A percentile compares a stretch with the other conserved stretches of the same genome.
These are phyloP conservation scores for Drosophila neonasuta DNA, from an alignment of 2,888 invertebrate genomes.

Conservation along the genomic window DNA sequence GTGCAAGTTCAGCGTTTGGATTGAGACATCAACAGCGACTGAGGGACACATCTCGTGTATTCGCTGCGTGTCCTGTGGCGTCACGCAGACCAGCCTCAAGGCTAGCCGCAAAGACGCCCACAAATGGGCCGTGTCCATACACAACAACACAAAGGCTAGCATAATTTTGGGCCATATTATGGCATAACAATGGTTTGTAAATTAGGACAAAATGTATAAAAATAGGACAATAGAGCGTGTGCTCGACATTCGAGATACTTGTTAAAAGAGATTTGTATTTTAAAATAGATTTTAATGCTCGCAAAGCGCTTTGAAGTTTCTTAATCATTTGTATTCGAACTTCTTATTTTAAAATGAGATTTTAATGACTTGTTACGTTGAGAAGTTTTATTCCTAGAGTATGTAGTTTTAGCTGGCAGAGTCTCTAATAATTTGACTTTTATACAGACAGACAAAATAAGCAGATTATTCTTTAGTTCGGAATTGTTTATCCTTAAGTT, in stretches of 20 bases:
- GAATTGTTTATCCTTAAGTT: too few species aligned
- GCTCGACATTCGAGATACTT: not conserved
- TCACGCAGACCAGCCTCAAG: constrained; percentile 39
- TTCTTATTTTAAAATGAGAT: too few species aligned
- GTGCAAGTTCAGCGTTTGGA: constrained; percentile 62
- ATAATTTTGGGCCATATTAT: constrained; percentile 24
- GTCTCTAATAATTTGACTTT: too few species aligned
- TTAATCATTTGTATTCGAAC: too few species aligned
- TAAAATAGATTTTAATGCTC: too few species aligned
- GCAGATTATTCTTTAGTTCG: too few species aligned
- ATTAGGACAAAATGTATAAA: not conserved
- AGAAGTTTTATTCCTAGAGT: too few species aligned
- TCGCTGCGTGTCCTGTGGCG: constrained; percentile 54
- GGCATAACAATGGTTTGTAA: constrained; percentile 20
- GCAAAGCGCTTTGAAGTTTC: too few species aligned
- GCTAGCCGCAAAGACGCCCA: constrained; percentile 44
- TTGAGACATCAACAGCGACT: constrained; percentile 17
- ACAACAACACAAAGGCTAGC: constrained; percentile 13
- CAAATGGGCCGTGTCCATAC: not conserved
- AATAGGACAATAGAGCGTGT: not conserved
- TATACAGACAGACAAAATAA: too few species aligned
- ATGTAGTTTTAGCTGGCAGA: too few species aligned
- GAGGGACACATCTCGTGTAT: constrained; percentile 23
- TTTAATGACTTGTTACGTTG: too few species aligned
- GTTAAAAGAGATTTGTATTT: not conserved